phyloP scores from a whole-genome alignment of 1,140 invertebrate genomes.

The Drosophila nigromelanica region DNA sequence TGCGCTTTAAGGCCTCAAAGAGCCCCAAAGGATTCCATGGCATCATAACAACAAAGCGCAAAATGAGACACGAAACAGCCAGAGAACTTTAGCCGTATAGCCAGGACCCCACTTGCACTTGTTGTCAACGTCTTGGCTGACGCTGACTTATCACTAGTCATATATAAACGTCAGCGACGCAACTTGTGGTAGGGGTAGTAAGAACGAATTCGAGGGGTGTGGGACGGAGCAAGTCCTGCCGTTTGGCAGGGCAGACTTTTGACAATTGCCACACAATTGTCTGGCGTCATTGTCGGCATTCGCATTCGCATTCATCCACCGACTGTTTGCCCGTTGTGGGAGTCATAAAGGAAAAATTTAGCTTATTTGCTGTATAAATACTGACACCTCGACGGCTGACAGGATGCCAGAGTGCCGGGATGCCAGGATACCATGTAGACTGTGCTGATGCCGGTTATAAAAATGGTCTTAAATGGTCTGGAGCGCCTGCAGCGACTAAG shows the following conservation, averaged over 20 bases:
- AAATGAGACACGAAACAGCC: constrained; percentile 42
- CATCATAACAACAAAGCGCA: constrained; percentile 54
- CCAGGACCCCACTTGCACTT: constrained; percentile 43
- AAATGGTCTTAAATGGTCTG: constrained; percentile 31
- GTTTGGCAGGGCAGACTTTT: constrained; percentile 65
- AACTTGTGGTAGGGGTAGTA: too few species aligned
- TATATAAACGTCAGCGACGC: constrained; percentile 69
- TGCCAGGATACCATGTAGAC: constrained; percentile 27
- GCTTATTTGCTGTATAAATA: constrained; percentile 81
- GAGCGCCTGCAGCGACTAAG: constrained; percentile 51
- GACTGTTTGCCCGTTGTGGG: constrained; percentile 52
- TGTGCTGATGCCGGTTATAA: constrained; percentile 46
- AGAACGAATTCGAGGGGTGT: too few species aligned
- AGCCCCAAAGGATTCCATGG: constrained; percentile 70
- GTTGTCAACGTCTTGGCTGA: constrained; percentile 51
- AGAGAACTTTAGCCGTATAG: constrained; percentile 1
- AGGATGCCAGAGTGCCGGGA: constrained; percentile 22
- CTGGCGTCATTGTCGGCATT: constrained; percentile 48
- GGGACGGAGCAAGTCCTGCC: constrained; percentile 26
- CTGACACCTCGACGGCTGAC: constrained; percentile 63
- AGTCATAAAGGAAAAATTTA: constrained; percentile 78
- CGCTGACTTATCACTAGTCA: constrained; percentile 74
- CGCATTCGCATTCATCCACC: constrained; percentile 39
- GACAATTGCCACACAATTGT: constrained; percentile 81
- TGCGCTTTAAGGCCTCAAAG: constrained; percentile 52